Base-by-base conservation (phyloP, 2,888 invertebrate genomes). In the Acanthoscelides obtectus region DNA sequence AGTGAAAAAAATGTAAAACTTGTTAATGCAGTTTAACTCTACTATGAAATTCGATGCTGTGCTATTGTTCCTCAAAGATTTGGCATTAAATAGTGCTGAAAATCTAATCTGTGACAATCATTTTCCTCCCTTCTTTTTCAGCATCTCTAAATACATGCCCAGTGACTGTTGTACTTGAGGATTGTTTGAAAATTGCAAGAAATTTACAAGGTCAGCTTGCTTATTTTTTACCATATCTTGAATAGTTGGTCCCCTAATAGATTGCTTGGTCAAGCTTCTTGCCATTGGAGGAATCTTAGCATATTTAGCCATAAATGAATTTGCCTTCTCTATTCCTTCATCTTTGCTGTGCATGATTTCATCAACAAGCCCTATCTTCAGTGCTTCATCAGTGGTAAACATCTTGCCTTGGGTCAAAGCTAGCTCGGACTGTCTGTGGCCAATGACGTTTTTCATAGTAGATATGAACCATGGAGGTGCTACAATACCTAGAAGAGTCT, bases 401-500 rank as follows among this genome's bases (percentile, higher is more conserved):
- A 95, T 87, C 72, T 86, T 89, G 0, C 94, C 96, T 2, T 90
- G 88, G 2, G 90, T 92, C 3, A 96, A 87, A 0, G 95, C 93
- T 64, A 91, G 77, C 84, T 96, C 96, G 0, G 94, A 89, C 69
- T 90, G 87, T 75, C 95, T 85, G n/a, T 87, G 84, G 0, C 94
- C 89, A 74, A 92, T 87, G 0, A 89, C 89, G 80, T 91, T 90
- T n/a, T 83, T 82, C 87, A 91, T 88, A 0, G 89, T 84, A 22
- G 88, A 85, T 85, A 90, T 89, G 80, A 92, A 92, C 94, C 94
- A 95, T 74, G 85, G 85, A 0, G 95, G 94, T 0, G 94, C 93
- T 0, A 92, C 88, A 73, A 95, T 92, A 19, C 95, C 96, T 67
- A 97, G 86, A 70, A 92, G 89, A 0, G 96, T 94, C 88, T 97